Conservation (phyloP, 2,113 vertebrate genomes). For the Bos javanicus region DNA sequence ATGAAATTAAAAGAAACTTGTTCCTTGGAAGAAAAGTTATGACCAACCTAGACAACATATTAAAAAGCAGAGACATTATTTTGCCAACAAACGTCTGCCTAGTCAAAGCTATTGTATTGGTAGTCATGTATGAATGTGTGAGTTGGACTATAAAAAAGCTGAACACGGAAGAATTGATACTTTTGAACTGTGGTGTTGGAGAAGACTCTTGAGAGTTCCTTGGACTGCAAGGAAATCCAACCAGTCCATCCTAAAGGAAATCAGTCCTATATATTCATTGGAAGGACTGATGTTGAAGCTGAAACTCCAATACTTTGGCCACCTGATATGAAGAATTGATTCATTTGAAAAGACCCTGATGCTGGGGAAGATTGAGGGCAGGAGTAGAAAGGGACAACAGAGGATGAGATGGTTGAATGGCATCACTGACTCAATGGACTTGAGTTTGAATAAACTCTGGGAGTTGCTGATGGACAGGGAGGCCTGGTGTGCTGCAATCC, state of each 20-base stretch:
- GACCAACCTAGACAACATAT: not conserved
- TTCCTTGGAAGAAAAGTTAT: not conserved
- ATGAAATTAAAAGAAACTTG: not conserved
- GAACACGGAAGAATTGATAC: rapidly evolving
- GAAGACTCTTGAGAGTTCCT: not conserved
- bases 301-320: not conserved
- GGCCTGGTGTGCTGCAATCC: rapidly evolving
- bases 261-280: not conserved
- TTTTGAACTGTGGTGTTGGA: not conserved
- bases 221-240: not conserved
- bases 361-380: not conserved
- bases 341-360: not conserved
- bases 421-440: not conserved
- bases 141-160: not conserved
- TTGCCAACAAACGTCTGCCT: not conserved
- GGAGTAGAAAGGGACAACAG: not conserved
- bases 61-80: not conserved
- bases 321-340: not conserved
- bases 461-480: not conserved
- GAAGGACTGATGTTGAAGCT: not conserved
- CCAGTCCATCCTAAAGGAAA: not conserved
- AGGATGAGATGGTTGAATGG: not conserved
- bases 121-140: not conserved
- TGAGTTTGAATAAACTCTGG: not conserved
- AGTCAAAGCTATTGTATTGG: not conserved